Evolutionary conservation across 2,113 vertebrate genomes (phyloP).

Genomic region (Excalfactoria chinensis): DNA sequence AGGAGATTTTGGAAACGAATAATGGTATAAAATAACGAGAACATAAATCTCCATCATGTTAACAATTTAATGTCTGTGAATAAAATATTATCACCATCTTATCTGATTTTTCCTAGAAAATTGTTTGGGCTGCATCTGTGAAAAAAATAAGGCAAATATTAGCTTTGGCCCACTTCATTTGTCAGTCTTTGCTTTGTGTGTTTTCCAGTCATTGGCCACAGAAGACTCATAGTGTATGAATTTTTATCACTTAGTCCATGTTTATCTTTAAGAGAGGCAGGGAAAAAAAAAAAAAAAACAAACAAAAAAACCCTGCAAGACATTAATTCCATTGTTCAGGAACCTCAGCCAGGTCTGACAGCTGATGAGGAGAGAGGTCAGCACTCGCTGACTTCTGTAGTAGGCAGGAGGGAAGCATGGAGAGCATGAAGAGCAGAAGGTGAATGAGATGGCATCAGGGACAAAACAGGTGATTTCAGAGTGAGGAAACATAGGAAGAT

Average conservation of each 20-base stretch:
- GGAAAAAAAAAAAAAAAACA: not conserved
- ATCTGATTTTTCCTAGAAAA: not conserved
- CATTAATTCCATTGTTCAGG: not conserved
- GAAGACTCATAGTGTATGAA: not conserved
- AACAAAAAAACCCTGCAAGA: not conserved
- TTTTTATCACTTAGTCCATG: constrained; percentile 19
- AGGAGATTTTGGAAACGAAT: constrained; percentile 10
- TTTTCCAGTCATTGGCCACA: not conserved
- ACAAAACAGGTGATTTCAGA: not conserved
- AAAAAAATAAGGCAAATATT: not conserved
- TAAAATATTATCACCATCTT: constrained; percentile 15
- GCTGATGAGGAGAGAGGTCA: constrained; percentile 39
- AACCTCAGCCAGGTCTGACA: constrained; percentile 20
- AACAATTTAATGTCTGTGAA: constrained; percentile 17
- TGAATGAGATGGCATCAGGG: not conserved
- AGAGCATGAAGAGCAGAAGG: constrained; percentile 17
- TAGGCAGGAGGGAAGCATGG: not conserved
- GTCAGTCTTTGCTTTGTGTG: not conserved
- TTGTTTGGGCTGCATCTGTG: not conserved
- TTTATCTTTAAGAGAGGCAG: constrained; percentile 26
- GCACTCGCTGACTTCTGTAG: constrained; percentile 3
- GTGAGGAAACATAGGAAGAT: not conserved
- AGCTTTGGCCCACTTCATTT: not conserved
- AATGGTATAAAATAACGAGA: not conserved
- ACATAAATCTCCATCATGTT: not conserved